phyloP scores from a whole-genome alignment of 2,888 invertebrate species.

The Atrina japonica region DNA sequence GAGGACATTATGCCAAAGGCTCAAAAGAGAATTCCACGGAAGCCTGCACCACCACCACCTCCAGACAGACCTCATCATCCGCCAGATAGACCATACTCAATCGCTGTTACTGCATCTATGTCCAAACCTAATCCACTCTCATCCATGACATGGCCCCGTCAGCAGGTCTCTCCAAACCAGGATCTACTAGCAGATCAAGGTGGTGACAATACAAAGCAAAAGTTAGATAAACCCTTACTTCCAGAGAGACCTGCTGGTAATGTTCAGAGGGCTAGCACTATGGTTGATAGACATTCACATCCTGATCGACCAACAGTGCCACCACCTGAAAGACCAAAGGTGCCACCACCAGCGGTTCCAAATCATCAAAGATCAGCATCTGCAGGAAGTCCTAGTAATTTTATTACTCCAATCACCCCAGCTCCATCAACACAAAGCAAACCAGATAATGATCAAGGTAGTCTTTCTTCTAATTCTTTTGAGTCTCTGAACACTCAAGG shows the following conservation, averaged over 20 bases:
- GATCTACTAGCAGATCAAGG: background rate
- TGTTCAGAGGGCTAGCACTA: constrained; percentile 37
- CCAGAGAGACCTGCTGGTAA: constrained; percentile 44
- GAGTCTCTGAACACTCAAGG: constrained; percentile 34
- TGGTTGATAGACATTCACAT: constrained; percentile 32
- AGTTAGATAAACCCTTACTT: constrained; percentile 53
- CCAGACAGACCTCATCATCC: constrained; percentile 68
- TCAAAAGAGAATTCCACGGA: constrained; percentile 56
- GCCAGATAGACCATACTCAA: constrained; percentile 68
- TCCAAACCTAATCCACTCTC: constrained; percentile 39
- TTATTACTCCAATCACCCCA: constrained; percentile 16
- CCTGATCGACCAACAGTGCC: constrained; percentile 36
- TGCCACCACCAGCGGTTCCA: constrained; percentile 63
- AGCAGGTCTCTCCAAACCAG: constrained; percentile 43
- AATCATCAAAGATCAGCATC: constrained; percentile 72
- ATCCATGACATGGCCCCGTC: constrained; percentile 59
- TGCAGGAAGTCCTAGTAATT: constrained; percentile 53
- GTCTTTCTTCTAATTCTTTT: constrained; percentile 40
- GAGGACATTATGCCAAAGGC: constrained; percentile 55
- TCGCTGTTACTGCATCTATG: constrained; percentile 66
- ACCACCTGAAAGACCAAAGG: constrained; percentile 65
- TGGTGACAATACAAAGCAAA: constrained; percentile 41
- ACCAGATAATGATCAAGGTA: constrained; percentile 43
- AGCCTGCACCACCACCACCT: constrained; percentile 75
- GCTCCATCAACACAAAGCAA: constrained; percentile 1